Evolutionary conservation across 2,113 vertebrate species (phyloP), one percentile per base, ranked within the genome.

Genomic region (Protobothrops flavoviridis): DNA sequence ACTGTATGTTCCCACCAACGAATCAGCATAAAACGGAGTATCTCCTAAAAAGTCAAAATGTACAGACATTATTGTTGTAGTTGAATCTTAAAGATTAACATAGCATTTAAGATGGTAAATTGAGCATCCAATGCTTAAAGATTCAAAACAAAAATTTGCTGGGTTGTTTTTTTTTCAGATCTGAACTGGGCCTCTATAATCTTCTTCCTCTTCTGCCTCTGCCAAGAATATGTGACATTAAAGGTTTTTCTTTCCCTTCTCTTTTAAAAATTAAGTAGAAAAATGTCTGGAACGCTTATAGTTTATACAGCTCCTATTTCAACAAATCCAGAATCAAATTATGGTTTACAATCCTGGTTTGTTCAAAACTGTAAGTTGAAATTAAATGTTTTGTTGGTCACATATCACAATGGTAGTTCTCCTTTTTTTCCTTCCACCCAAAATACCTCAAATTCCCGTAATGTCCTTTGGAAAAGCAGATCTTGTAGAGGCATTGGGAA

Each of bases 1-100:
- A 97, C 99, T 99, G 56, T 99, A 99, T 0, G 99, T 99, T 97
- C 99, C 99, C 93, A 99, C 99, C 94, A 99, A 97, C 0, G 99
- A 99, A 97, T 99, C 99, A 1, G 99, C 99, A 91, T 99, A 99
- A 97, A 99, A 99, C 0, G 99, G 99, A 52, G 99, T 99, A 96
- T 99, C 99, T 0, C 99, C 99, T 99, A 94, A 94, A 97, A 97
- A 94, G 57, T 89, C 11, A 96, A 74, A 96, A 94, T 3, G 90
- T 43, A 85, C 74, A 92, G 64, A 0, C 56, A 17, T 59, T 45
- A 53, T 21, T 88, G 91, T 59, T 89, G 85, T 50, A 57, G 3
- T 7, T 50, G 33, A 93, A 89, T 56, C 20, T 17, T 81, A 43
- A 52, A n/a, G 39, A 86, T n/a, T 45, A n/a, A 92, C 29, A 92